A percentile compares a stretch with the other conserved stretches of the same genome.
phyloP scores from a whole-genome alignment of 1,140 invertebrate genomes.

The Drosophila subpulchrella region DNA sequence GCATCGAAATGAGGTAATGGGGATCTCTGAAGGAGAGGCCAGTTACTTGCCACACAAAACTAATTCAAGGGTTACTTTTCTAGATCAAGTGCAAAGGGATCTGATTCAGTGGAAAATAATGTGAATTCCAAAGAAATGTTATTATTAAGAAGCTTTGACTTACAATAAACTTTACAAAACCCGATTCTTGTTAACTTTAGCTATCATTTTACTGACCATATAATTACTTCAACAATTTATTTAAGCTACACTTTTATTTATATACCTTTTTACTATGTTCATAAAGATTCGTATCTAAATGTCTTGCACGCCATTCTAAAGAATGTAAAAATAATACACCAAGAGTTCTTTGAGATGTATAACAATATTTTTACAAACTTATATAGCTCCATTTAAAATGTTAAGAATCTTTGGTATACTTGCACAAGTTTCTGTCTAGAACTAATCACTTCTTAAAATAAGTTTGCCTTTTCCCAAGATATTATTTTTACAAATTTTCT shows the following conservation, averaged over 20 bases:
- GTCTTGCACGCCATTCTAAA: background rate
- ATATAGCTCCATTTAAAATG: too few relatives aligned
- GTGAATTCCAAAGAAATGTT: too few relatives aligned
- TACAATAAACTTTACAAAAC: too few relatives aligned
- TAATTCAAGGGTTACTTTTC: slow-evolving; percentile 22
- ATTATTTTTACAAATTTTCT: slow-evolving; percentile 21
- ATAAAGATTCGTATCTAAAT: slow-evolving; percentile 5
- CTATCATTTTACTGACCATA: too few relatives aligned
- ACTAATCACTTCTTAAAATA: background rate
- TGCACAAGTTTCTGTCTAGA: background rate
- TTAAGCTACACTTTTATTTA: background rate
- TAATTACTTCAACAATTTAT: background rate
- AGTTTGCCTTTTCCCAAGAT: slow-evolving; percentile 9
- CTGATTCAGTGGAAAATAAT: background rate
- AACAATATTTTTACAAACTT: background rate
- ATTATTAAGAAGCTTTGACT: too few relatives aligned
- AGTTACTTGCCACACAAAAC: slow-evolving; percentile 16
- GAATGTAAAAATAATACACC: background rate
- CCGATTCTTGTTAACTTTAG: too few relatives aligned
- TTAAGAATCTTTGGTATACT: background rate
- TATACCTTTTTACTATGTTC: background rate
- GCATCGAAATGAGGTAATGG: slow-evolving; percentile 40
- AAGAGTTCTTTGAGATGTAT: background rate
- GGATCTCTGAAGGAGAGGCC: slow-evolving; percentile 13
- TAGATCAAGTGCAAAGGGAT: slow-evolving; percentile 12